phyloP scores from a whole-genome alignment of 2,113 vertebrate species.

The Nibea albiflora region DNA sequence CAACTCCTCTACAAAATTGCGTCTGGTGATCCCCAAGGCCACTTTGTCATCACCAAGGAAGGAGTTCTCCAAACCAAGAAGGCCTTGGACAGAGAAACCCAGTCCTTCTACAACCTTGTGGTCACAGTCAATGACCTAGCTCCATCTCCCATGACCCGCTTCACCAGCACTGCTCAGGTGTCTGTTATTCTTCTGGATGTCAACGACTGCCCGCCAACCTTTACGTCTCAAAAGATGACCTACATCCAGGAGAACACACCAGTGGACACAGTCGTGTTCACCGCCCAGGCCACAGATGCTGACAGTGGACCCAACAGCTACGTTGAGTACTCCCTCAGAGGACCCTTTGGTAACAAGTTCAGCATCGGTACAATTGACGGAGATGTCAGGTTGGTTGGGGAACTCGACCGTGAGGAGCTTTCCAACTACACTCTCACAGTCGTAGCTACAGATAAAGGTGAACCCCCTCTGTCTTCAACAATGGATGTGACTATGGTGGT shows the following conservation, averaged over 20 bases:
- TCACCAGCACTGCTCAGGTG: constrained; percentile 94
- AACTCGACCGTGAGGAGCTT: constrained; percentile 92
- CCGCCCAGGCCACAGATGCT: constrained; percentile 87
- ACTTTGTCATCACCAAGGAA: constrained; percentile 85
- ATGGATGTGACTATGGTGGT: constrained; percentile 90
- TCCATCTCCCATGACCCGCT: constrained; percentile 79
- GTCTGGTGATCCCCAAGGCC: constrained; percentile 90
- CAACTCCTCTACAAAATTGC: constrained; percentile 89
- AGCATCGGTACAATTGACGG: constrained; percentile 91
- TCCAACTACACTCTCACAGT: constrained; percentile 93
- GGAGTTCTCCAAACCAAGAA: constrained; percentile 87
- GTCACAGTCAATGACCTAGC: constrained; percentile 92
- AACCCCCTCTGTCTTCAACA: constrained; percentile 89
- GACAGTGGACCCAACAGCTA: constrained; percentile 98
- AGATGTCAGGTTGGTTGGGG: constrained; percentile 88
- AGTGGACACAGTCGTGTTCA: constrained; percentile 91
- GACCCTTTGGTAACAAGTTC: constrained; percentile 87
- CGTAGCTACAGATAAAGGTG: constrained; percentile 94
- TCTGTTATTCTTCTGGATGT: constrained; percentile 95
- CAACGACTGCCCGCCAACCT: constrained; percentile 92
- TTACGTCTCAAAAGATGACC: constrained; percentile 91
- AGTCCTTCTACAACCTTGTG: constrained; percentile 96
- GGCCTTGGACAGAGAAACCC: constrained; percentile 91
- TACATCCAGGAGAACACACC: constrained; percentile 95
- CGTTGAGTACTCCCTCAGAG: constrained; percentile 91